Conservation (phyloP, 53 echinoderm and acorn worm genomes). For the Arbacia lixula region DNA sequence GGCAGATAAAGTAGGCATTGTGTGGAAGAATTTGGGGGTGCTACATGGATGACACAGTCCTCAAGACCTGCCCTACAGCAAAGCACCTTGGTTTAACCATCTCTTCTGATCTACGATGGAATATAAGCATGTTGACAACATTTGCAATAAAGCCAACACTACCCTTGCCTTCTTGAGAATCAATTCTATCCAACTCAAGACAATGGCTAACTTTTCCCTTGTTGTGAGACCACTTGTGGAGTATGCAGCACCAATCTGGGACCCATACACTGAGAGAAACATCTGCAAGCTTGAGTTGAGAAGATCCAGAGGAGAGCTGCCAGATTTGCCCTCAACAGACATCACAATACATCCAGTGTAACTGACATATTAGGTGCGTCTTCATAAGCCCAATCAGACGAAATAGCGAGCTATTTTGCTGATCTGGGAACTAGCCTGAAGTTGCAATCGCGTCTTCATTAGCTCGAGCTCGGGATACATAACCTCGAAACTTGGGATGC, state of each 20-base stretch:
- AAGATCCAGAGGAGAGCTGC: conserved; percentile 47
- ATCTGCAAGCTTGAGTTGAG: conserved; percentile 34
- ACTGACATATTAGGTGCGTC: neutral
- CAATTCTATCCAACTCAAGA: conserved; percentile 23
- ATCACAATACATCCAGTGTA: conserved; percentile 29
- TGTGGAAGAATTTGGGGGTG: too few relatives aligned
- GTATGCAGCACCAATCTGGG: conserved; percentile 35
- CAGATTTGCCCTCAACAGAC: conserved; percentile 19
- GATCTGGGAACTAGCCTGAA: too few relatives aligned
- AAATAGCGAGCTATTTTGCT: too few relatives aligned
- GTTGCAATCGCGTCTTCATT: too few relatives aligned
- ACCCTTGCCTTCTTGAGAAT: conserved; percentile 21
- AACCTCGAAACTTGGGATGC: too few relatives aligned
- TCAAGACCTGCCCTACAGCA: neutral
- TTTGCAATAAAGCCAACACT: conserved; percentile 3
- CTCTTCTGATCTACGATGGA: neutral
- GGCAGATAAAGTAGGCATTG: too few relatives aligned
- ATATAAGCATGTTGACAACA: neutral
- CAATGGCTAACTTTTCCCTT: conserved; percentile 4
- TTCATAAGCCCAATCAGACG: conserved; percentile 32
- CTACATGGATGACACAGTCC: neutral
- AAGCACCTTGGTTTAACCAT: conserved; percentile 17
- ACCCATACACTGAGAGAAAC: conserved; percentile 25
- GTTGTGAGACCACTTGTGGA: conserved; percentile 36
- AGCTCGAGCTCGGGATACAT: too few relatives aligned